Base-by-base conservation (phyloP, 2,113 vertebrate species). In the Carollia perspicillata region DNA sequence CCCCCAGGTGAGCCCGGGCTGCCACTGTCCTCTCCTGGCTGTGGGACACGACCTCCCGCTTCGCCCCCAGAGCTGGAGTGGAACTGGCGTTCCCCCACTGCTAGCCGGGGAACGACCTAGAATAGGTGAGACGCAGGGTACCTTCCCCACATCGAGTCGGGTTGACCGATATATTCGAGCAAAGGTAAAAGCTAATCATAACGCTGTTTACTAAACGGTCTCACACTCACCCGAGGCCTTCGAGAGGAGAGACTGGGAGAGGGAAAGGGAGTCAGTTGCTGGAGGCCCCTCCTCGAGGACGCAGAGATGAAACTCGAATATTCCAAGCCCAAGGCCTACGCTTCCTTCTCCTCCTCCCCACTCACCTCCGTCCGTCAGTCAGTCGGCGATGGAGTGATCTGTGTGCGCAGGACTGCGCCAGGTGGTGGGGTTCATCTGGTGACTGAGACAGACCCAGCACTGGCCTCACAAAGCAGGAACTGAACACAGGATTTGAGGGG, bases 181-280 rank as follows among this genome's bases (percentile, higher is more conserved):
- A 93, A 44, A 80, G 84, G 30, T 30, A 89, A 58, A 75, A 8
- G n/a, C 85, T 89, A n/a, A 83, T 89, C 65, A 11, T 68, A 78
- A 95, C 40, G 55, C 86, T 89, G 3, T 84, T 95, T 87, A 75
- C 92, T 89, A 80, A 78, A 53, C 55, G 58, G 40, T 83, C 90
- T 89, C 68, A 53, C 44, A 77, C 89, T 95, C 87, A 84, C 86
- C 63, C 5, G 55, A 84, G 75, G 71, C 75, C 83, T 86, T 85
- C 47, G 44, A 83, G 60, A 69, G 42, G 51, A 53, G 74, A 71
- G 60, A 79, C 30, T 65, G 26, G 51, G 87, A 71, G 95, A 79
- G 23, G 55, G n/a, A 35, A 78, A 69, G 49, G 72, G 69, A 28
- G 23, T 74, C 49, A 28, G 23, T 74, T 55, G 88, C 80, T 14